phyloP scores from a whole-genome alignment of 2,888 invertebrate genomes.

The Furcula furcula region DNA sequence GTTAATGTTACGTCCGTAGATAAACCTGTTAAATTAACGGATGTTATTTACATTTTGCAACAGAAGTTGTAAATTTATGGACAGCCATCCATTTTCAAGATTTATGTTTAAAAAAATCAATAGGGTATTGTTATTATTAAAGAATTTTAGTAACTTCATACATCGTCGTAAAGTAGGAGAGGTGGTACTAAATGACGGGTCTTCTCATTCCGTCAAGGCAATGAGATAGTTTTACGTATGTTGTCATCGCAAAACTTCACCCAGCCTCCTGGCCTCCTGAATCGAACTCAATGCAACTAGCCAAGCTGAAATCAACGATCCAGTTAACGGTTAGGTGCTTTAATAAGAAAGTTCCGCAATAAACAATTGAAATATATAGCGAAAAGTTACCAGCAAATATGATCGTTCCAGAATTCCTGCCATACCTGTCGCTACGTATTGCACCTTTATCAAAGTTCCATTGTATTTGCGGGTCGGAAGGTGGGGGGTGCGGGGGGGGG shows the following conservation, averaged over 20 bases:
- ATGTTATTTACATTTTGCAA: slow-evolving; percentile 18
- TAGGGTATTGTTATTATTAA: no score
- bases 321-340: neutral
- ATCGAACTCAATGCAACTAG: no score
- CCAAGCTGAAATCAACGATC: no score
- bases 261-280: no score
- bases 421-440: slow-evolving; percentile 11
- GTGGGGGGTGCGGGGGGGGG: slow-evolving; percentile 14
- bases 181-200: no score
- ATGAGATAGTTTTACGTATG: no score
- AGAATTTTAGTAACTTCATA: no score
- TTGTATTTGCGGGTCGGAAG: slow-evolving; percentile 35
- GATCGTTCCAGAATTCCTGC: neutral
- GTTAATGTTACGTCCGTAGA: slow-evolving; percentile 24
- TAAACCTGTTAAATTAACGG: slow-evolving; percentile 20
- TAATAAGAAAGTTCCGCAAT: slow-evolving; percentile 4
- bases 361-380: slow-evolving; percentile 6
- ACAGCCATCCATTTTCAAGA: neutral
- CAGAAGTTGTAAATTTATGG: neutral
- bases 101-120: neutral
- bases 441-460: slow-evolving; percentile 46
- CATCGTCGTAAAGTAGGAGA: no score
- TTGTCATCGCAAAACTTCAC: no score
- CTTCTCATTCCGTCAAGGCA: no score
- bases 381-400: slow-evolving; percentile 23